Percentiles rank a stretch among this genome's conserved stretches.
Conservation (phyloP, 2,113 vertebrate species). For the Tupaia chinensis region DNA sequence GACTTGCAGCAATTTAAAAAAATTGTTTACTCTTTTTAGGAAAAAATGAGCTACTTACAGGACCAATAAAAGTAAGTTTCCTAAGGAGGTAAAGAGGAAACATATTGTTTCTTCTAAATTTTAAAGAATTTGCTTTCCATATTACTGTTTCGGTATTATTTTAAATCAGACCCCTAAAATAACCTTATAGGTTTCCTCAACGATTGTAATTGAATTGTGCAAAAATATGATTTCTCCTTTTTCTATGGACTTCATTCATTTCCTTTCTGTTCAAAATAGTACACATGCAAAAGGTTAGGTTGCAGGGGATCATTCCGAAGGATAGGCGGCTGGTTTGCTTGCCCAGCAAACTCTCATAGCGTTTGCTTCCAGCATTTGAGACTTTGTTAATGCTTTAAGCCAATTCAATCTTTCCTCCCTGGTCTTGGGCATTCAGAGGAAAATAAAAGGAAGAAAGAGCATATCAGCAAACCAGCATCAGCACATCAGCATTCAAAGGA, state of each 20-base stretch:
- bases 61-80: background rate
- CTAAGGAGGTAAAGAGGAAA: background rate
- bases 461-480: background rate
- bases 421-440: background rate
- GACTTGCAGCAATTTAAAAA: background rate
- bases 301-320: background rate
- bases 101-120: background rate
- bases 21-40: background rate
- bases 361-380: background rate
- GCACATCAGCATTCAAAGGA: background rate
- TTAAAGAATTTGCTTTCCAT: conserved; percentile 19
- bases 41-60: background rate
- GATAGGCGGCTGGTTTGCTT: background rate
- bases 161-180: background rate
- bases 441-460: background rate
- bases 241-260: background rate
- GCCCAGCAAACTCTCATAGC: background rate
- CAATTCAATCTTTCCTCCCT: conserved; percentile 6
- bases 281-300: background rate
- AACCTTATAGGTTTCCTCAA: background rate
- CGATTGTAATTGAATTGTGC: background rate
- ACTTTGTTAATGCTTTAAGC: conserved; percentile 41
- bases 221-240: conserved; percentile 28
- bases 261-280: background rate
- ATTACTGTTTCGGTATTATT: background rate